A percentile compares a stretch with the other conserved stretches of the same genome.
Conservation (phyloP, 2,888 invertebrate species). For the Luperina testacea region DNA sequence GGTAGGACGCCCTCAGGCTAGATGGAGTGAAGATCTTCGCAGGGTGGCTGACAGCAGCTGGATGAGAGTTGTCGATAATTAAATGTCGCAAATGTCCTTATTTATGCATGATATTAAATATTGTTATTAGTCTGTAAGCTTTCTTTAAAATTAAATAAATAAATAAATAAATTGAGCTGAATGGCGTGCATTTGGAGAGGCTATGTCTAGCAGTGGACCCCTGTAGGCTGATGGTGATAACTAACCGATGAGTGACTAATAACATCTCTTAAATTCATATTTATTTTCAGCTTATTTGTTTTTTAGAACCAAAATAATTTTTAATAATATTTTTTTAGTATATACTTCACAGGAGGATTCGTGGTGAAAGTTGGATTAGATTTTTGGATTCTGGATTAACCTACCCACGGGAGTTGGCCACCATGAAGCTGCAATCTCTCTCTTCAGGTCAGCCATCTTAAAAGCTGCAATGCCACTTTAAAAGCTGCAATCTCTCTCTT, state of each 20-base stretch:
- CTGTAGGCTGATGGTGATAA: background rate
- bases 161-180: too few species aligned
- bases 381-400: background rate
- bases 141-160: too few species aligned
- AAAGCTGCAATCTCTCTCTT: background rate
- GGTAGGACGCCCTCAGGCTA: background rate
- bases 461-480: background rate
- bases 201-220: background rate
- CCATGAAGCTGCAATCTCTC: background rate
- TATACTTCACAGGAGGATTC: too few species aligned
- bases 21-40: background rate
- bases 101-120: too few species aligned
- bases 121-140: too few species aligned
- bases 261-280: background rate
- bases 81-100: too few species aligned
- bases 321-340: background rate
- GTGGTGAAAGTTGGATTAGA: background rate
- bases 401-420: background rate
- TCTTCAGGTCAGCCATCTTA: background rate
- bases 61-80: background rate
- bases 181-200: background rate
- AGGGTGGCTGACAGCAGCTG: background rate
- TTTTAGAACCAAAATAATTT: background rate
- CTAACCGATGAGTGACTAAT: background rate
- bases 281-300: background rate